A percentile compares a stretch with the other conserved stretches of the same genome.
Conservation (phyloP, 2,888 invertebrate genomes). For the Latrodectus hesperus region DNA sequence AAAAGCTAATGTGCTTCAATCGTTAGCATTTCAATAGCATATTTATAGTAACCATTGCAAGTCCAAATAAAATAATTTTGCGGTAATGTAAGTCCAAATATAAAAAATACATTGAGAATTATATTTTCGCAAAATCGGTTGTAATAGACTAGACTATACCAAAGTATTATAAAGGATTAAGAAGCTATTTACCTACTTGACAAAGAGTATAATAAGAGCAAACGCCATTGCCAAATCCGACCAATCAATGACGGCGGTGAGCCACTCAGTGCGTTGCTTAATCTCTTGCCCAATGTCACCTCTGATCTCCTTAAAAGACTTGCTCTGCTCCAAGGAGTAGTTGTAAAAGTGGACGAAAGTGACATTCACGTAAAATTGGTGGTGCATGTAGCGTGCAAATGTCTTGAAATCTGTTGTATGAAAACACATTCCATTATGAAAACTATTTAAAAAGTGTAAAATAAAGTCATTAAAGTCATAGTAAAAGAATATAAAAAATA, state of each 20-base stretch:
- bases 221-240: constrained; percentile 47
- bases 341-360: constrained; percentile 67
- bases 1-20: no score
- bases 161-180: no score
- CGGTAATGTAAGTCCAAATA: no score
- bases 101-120: no score
- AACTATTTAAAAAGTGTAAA: no score
- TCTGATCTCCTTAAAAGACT: constrained; percentile 54
- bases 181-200: constrained; percentile 71
- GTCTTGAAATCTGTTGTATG: constrained; percentile 3
- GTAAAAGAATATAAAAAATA: no score
- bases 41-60: no score
- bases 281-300: constrained; percentile 54
- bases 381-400: constrained; percentile 55
- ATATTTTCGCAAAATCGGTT: no score
- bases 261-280: constrained; percentile 26
- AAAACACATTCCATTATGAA: background rate
- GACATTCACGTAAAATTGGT: constrained; percentile 66
- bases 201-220: constrained; percentile 58
- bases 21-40: no score
- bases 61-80: no score
- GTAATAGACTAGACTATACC: no score
- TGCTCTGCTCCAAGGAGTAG: constrained; percentile 65
- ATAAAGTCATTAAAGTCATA: no score
- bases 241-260: constrained; percentile 42